phyloP scores from a whole-genome alignment of 2,113 vertebrate genomes.

The Oncorhynchus kisutch region DNA sequence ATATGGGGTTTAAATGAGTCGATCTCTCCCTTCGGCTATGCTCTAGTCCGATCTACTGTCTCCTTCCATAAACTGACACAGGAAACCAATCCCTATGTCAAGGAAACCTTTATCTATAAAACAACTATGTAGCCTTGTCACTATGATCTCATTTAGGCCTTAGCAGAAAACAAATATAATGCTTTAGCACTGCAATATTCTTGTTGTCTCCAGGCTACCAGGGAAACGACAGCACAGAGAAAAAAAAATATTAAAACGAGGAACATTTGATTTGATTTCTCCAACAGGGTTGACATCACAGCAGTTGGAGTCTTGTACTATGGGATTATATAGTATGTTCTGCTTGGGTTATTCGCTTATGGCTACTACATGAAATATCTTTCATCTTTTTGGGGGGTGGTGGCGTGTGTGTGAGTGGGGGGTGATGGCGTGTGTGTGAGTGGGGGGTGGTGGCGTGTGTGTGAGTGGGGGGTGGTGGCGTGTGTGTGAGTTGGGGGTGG shows the following conservation, averaged over 20 bases:
- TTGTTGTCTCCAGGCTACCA: conserved; percentile 14
- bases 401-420: no score
- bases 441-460: no score
- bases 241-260: background rate
- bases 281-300: background rate
- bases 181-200: conserved; percentile 1
- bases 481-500: no score
- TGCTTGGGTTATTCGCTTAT: no score
- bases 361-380: no score
- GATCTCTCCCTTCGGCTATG: conserved; percentile 3
- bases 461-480: no score
- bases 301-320: background rate
- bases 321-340: no score
- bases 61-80: conserved; percentile 15
- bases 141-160: conserved; percentile 25
- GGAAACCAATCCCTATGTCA: background rate
- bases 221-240: background rate
- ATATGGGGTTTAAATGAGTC: background rate
- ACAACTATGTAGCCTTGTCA: conserved; percentile 6
- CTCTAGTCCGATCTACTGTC: conserved; percentile 6
- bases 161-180: conserved; percentile 17
- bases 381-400: no score
- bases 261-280: background rate
- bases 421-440: no score
- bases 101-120: conserved; percentile 5